phyloP scores from a whole-genome alignment of 1,140 invertebrate species.

The Aphidius ervi region DNA sequence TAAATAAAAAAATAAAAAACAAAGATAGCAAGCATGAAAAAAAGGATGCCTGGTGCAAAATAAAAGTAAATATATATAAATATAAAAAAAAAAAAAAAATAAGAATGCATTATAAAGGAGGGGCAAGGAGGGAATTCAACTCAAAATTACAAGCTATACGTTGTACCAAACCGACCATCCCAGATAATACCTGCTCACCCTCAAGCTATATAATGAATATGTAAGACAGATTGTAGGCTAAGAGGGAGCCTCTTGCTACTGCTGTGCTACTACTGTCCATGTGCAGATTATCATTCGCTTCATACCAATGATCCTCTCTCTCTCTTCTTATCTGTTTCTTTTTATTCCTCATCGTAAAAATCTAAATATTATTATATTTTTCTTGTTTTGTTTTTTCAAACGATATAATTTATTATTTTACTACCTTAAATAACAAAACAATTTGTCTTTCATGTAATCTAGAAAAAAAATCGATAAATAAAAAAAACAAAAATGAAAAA shows the following conservation, averaged over 20 bases:
- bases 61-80: no score
- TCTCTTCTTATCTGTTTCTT: no score
- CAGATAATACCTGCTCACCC: conserved; percentile 54
- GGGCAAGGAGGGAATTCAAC: conserved; percentile 33
- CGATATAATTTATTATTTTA: conserved; percentile 1
- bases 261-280: conserved; percentile 46
- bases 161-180: conserved; percentile 51
- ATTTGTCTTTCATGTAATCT: no score
- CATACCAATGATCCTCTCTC: neutral
- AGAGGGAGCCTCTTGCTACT: conserved; percentile 52
- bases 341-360: no score
- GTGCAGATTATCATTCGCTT: conserved; percentile 27
- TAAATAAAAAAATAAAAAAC: conserved; percentile 2
- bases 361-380: neutral
- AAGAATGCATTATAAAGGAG: conserved; percentile 21
- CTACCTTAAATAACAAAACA: neutral
- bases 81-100: conserved; percentile 11
- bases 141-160: conserved; percentile 55
- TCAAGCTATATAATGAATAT: conserved; percentile 54
- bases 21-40: conserved; percentile 11
- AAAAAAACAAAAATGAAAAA: no score
- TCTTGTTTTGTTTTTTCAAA: neutral
- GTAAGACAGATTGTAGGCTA: conserved; percentile 56
- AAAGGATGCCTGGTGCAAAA: neutral
- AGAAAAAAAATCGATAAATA: no score